These are phyloP conservation scores for Alauda arvensis DNA, from an alignment of 2,797 vertebrate genomes.

Conservation along the genomic window DNA sequence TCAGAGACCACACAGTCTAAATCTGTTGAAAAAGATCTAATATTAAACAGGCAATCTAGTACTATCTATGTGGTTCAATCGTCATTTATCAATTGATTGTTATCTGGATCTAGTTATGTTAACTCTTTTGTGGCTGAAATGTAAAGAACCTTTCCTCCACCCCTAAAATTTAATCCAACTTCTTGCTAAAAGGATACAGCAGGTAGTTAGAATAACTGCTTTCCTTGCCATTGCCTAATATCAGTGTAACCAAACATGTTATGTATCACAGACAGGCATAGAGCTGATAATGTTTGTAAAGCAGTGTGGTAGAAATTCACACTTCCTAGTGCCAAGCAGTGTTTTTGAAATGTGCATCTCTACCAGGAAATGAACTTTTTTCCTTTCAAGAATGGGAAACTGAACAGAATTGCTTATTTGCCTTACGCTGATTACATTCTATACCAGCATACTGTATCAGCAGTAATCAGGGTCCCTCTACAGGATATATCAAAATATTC, in stretches of 20 bases:
- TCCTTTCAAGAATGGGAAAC: conserved; percentile 55
- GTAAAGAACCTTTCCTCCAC: background rate
- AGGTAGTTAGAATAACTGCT: conserved; percentile 33
- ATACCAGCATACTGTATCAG: conserved; percentile 84
- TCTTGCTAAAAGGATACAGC: conserved; percentile 25
- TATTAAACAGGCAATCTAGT: conserved; percentile 71
- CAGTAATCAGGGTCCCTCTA: conserved; percentile 87
- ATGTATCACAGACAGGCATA: background rate
- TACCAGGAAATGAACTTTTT: conserved; percentile 63
- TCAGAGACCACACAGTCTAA: conserved; percentile 53
- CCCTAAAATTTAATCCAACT: background rate
- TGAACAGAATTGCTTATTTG: conserved; percentile 63
- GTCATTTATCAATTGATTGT: conserved; percentile 77
- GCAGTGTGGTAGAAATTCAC: background rate
- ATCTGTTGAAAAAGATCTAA: conserved; percentile 65
- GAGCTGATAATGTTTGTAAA: conserved; percentile 7
- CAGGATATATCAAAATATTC: conserved; percentile 82
- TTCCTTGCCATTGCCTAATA: conserved; percentile 17
- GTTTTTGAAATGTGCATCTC: conserved; percentile 33
- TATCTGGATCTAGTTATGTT: conserved; percentile 71
- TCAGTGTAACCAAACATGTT: conserved; percentile 19
- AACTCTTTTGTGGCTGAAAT: conserved; percentile 69
- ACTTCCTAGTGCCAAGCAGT: conserved; percentile 2
- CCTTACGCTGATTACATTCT: conserved; percentile 74
- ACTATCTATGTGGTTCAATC: conserved; percentile 71